A percentile compares a stretch with the other conserved stretches of the same genome.
Conservation (phyloP, 2,797 vertebrate genomes). For the Coilia nasus region DNA sequence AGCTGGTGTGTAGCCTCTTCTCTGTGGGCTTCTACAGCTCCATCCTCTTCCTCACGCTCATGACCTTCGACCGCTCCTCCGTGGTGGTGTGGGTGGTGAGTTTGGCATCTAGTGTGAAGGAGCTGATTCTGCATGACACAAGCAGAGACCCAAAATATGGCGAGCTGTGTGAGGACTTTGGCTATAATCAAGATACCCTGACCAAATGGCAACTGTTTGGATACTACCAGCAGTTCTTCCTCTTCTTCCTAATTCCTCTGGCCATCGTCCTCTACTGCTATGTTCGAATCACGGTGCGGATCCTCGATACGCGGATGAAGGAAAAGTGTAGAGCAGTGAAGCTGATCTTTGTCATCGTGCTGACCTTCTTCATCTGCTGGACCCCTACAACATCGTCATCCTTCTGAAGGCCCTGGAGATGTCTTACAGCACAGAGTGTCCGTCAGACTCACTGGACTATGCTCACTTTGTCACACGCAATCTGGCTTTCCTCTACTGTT, state of each 20-base stretch:
- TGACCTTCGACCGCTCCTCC: conserved; percentile 78
- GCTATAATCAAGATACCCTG: conserved; percentile 53
- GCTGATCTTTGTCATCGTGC: conserved; percentile 78
- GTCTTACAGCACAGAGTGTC: conserved; percentile 32
- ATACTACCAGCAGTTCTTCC: conserved; percentile 74
- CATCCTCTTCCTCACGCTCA: conserved; percentile 80
- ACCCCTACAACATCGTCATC: conserved; percentile 76
- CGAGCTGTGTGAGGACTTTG: conserved; percentile 69
- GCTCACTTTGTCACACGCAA: conserved; percentile 73
- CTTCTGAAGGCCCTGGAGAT: conserved; percentile 63
- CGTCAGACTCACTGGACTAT: conserved; percentile 56
- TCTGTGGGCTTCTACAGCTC: conserved; percentile 80
- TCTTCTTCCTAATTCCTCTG: conserved; percentile 77
- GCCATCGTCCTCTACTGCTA: conserved; percentile 77
- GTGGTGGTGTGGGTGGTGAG: conserved; percentile 71
- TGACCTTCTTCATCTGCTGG: conserved; percentile 79
- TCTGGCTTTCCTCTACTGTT: conserved; percentile 78
- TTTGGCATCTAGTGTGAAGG: conserved; percentile 71
- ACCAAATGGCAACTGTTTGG: conserved; percentile 66
- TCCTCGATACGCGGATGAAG: conserved; percentile 72
- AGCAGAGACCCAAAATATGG: fast-evolving
- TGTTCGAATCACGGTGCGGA: conserved; percentile 68
- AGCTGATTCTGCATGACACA: conserved; percentile 70
- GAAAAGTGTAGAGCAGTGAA: conserved; percentile 76
- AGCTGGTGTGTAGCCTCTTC: conserved; percentile 74